phyloP scores from a whole-genome alignment of 2,888 invertebrate species.

The Caenorhabditis sp. region DNA sequence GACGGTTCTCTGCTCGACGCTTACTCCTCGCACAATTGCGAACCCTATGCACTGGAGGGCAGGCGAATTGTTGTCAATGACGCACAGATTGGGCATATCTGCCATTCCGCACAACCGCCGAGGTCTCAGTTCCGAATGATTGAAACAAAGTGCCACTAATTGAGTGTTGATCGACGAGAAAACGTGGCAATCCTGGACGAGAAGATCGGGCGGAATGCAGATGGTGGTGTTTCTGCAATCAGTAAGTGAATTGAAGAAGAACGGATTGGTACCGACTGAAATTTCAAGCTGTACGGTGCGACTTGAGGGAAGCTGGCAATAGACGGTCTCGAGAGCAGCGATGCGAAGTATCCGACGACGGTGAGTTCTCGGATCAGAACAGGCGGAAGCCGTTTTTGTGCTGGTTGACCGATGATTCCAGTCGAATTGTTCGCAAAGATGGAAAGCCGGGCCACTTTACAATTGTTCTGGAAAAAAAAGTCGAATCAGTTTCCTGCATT shows the following conservation, averaged over 20 bases:
- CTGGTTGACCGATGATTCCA: constrained; percentile 12
- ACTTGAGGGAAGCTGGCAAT: constrained; percentile 25
- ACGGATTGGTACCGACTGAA: constrained; percentile 14
- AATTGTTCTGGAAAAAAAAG: too few relatives aligned
- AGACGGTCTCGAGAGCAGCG: constrained; percentile 17
- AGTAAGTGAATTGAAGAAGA: background rate
- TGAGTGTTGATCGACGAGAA: constrained; percentile 58
- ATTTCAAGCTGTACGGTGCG: constrained; percentile 34
- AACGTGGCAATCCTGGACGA: constrained; percentile 42
- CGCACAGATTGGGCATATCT: constrained; percentile 26
- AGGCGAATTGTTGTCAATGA: constrained; percentile 5
- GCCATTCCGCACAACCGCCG: constrained; percentile 17
- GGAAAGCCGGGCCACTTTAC: background rate
- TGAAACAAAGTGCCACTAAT: constrained; percentile 40
- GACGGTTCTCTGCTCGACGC: constrained; percentile 13
- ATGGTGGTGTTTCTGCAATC: constrained; percentile 33
- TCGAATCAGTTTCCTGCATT: too few relatives aligned
- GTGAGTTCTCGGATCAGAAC: constrained; percentile 42
- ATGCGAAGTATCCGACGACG: constrained; percentile 48
- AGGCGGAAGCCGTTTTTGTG: constrained; percentile 25
- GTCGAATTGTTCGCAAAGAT: constrained; percentile 34
- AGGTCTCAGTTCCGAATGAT: constrained; percentile 9
- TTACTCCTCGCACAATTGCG: constrained; percentile 31
- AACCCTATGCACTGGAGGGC: constrained; percentile 51
- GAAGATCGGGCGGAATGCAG: constrained; percentile 33